These are phyloP conservation scores for Crotalus horridus DNA, from an alignment of 2,113 vertebrate genomes.

Conservation along the genomic window DNA sequence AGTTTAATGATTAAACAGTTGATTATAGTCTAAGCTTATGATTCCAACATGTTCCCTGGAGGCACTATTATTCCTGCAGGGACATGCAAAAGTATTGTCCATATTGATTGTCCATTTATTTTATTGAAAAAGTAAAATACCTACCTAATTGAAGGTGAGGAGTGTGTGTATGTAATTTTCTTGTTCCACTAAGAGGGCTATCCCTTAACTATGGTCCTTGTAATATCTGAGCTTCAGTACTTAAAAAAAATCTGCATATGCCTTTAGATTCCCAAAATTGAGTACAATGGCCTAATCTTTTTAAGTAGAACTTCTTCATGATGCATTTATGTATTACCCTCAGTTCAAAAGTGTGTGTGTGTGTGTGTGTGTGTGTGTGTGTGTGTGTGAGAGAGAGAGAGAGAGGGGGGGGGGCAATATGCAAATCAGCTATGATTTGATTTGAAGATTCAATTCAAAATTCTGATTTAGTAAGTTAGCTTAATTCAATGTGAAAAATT, in stretches of 20 bases:
- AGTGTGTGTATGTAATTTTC: background rate
- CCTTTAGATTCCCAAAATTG: background rate
- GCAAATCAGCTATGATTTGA: background rate
- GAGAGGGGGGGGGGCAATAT: background rate
- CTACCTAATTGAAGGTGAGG: background rate
- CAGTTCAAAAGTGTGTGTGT: background rate
- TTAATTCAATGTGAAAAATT: background rate
- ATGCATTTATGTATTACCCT: background rate
- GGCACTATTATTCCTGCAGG: background rate
- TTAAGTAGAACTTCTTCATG: background rate
- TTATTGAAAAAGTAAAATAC: background rate
- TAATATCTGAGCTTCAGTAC: background rate
- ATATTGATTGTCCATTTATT: background rate
- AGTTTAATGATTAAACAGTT: background rate
- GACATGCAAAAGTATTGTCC: background rate
- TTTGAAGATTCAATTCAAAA: background rate
- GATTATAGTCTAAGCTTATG: background rate
- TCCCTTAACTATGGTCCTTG: background rate
- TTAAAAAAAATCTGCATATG: background rate
- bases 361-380: background rate
- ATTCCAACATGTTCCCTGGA: background rate
- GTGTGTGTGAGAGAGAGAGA: too few relatives aligned
- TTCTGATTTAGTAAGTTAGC: background rate
- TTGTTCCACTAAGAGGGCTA: background rate
- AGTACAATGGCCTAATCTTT: background rate